Percentiles rank a stretch among this genome's conserved stretches.
phyloP scores from a whole-genome alignment of 2,797 vertebrate genomes.

The Artibeus lituratus region DNA sequence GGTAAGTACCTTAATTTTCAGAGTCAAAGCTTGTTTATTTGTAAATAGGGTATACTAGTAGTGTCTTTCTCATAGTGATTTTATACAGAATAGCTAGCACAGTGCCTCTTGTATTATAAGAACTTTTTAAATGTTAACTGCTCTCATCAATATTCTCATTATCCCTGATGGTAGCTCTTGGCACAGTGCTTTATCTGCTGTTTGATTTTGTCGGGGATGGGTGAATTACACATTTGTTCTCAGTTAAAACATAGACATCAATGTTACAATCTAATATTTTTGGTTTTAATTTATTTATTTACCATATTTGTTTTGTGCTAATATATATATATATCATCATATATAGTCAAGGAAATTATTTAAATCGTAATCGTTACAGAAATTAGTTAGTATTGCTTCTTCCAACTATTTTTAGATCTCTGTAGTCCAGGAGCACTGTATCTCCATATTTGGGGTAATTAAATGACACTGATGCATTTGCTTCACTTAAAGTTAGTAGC shows the following conservation, averaged over 20 bases:
- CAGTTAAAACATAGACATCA: neutral
- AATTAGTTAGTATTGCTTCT: constrained; percentile 17
- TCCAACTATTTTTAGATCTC: neutral
- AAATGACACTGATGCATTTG: neutral
- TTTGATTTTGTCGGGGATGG: neutral
- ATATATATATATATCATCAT: neutral
- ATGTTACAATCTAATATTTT: neutral
- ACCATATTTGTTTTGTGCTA: neutral
- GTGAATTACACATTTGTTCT: neutral
- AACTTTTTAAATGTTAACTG: neutral
- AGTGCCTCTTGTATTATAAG: neutral
- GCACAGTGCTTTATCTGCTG: neutral
- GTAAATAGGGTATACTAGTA: neutral
- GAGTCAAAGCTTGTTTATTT: neutral
- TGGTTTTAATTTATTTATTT: constrained; percentile 18
- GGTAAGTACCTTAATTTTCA: neutral
- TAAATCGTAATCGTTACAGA: neutral
- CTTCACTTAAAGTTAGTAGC: neutral
- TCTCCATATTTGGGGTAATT: neutral
- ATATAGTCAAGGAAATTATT: neutral
- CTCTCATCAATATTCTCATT: neutral
- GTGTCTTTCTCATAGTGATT: neutral
- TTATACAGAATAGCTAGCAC: neutral
- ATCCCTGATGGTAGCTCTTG: neutral
- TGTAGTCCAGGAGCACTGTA: neutral